Base-by-base conservation (phyloP, 2,797 vertebrate genomes). In the Sitta carolinensis region DNA sequence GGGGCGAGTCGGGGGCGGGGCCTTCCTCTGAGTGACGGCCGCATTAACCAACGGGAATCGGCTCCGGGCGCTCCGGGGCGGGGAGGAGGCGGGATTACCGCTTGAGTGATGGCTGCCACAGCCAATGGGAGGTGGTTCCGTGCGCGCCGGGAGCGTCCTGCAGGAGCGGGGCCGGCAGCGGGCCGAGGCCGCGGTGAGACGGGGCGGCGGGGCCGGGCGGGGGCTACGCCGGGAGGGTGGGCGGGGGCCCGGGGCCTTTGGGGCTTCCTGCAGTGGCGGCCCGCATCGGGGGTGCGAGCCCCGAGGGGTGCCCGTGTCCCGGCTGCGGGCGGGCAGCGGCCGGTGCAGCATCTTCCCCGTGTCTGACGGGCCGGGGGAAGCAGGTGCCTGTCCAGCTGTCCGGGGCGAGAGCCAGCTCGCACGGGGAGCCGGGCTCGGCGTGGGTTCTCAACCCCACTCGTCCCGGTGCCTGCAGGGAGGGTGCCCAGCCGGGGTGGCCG, bases 31-130 rank as follows among this genome's bases (percentile, higher is more conserved):
- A 89, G 36, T 51, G 92, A 67, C 77, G 40, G 51, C 26, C 5
- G 0, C 27, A 0, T 4, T 1, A 51, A 48, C 94, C 88, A 94
- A 86, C 48, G 9, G 55, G 0, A 21, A 36, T 0, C 1, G 5
- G 5, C 2, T 29, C 0, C 1, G 1, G 6, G 18, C 3, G 0
- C 12, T 22, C 10, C 0, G n/a, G 27, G 63, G 59, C 25, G 63
- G 63, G 26, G 26, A 1, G 13, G 0, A 18, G 58, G 80, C 68
- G 66, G 42, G 51, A 32, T 11, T 3, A 1, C 3, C 0, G 1
- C 7, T n/a, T 29, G 92, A 88, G 43, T 47, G 94, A 72, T 55
- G 45, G 50, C 40, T 11, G 11, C 34, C 2, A 3, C 8, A 43
- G 55, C 95, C 89, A 94, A 90, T 90, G n/a, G 90, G 74, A 13